Evolutionary conservation across 64 coral and sea anemone species (phyloP).

Genomic region (Astreopora myriophthalma): DNA sequence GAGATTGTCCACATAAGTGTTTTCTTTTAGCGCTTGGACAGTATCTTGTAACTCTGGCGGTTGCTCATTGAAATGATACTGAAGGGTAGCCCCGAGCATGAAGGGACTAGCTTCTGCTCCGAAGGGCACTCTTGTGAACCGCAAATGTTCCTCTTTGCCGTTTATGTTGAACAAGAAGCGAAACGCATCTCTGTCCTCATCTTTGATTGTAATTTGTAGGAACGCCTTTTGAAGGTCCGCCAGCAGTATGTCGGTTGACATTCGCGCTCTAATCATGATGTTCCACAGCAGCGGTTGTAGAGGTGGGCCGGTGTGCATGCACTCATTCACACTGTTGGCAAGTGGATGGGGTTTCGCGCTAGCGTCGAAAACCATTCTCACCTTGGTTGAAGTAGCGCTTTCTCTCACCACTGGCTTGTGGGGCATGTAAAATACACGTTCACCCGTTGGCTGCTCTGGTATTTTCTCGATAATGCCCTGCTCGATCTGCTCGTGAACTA

Average conservation of each 20-base stretch:
- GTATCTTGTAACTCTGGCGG: background rate
- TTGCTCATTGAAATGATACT: slow-evolving; percentile 10
- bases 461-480: too few species aligned
- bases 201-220: background rate
- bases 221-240: slow-evolving; percentile 14
- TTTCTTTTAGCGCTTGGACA: background rate
- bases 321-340: slow-evolving; percentile 49
- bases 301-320: slow-evolving; percentile 45
- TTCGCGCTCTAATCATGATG: slow-evolving; percentile 6
- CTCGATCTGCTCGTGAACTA: too few species aligned
- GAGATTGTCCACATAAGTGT: slow-evolving; percentile 36
- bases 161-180: slow-evolving; percentile 37
- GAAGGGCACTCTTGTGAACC: slow-evolving; percentile 29
- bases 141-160: slow-evolving; percentile 14
- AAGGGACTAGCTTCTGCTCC: background rate
- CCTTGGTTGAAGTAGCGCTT: slow-evolving; percentile 29
- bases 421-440: too few species aligned
- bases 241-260: background rate
- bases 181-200: slow-evolving; percentile 27
- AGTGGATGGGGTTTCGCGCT: slow-evolving; percentile 27
- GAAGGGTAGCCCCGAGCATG: slow-evolving; percentile 4
- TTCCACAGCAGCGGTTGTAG: slow-evolving; percentile 58
- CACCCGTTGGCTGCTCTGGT: too few species aligned
- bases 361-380: slow-evolving; percentile 62
- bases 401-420: slow-evolving; percentile 46